These are phyloP conservation scores for Agrypnus murinus DNA, from an alignment of 2,888 invertebrate genomes.

Conservation along the genomic window DNA sequence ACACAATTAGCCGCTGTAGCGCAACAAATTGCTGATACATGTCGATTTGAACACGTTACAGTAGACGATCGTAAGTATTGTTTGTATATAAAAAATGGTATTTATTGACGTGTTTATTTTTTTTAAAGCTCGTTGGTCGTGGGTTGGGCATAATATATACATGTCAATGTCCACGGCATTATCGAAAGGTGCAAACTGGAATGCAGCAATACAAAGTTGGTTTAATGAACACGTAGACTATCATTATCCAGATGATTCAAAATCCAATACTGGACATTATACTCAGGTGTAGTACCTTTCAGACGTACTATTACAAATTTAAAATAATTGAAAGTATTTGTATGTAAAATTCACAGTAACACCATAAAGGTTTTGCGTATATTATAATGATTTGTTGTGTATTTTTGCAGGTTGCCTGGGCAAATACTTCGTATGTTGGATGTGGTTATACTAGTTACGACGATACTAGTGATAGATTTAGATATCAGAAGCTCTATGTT, in stretches of 20 bases:
- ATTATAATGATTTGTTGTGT: no score
- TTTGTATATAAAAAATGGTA: no score
- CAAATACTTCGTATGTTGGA: conserved; percentile 85
- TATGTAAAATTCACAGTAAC: no score
- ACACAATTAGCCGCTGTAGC: conserved; percentile 53
- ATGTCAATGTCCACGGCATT: conserved; percentile 72
- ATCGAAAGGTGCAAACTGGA: conserved; percentile 77
- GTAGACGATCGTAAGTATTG: conserved; percentile 57
- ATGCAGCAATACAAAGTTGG: conserved; percentile 82
- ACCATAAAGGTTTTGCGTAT: no score
- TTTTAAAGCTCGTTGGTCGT: conserved; percentile 56
- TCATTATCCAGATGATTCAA: conserved; percentile 78
- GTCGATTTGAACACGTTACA: conserved; percentile 53
- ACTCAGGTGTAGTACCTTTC: conserved; percentile 76
- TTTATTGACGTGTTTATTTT: no score
- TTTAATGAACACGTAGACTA: conserved; percentile 83
- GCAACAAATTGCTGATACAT: conserved; percentile 57
- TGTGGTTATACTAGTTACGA: conserved; percentile 86
- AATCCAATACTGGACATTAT: conserved; percentile 84
- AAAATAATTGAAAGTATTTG: no score
- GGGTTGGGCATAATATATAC: conserved; percentile 59
- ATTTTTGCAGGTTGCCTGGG: conserved; percentile 85
- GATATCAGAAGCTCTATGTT: conserved; percentile 80
- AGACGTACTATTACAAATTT: conserved; percentile 46
- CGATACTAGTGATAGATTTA: conserved; percentile 77